Evolutionary conservation across 2,797 vertebrate species (phyloP), one percentile per base, ranked within the genome.

Genomic region (Pseudomugil tenellus): DNA sequence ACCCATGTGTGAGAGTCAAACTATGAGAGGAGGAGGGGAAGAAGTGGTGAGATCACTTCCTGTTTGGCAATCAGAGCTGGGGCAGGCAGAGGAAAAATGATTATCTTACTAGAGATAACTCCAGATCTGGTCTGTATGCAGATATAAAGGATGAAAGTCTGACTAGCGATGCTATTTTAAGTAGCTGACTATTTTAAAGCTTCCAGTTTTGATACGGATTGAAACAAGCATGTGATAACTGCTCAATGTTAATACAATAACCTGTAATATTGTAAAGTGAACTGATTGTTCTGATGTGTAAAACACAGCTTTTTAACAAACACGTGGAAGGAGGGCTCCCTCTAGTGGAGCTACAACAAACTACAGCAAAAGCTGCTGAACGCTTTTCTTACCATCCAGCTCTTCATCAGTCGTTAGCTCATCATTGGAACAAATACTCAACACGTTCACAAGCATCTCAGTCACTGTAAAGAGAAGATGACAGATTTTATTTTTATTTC

Each of bases 391-490:
- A 95, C 94, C 94, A 55, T 95, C 94, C 67, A 95, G 89, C 82
- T 95, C 94, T 59, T 94, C 94, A 1, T 95, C 94, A 16, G 94
- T 94, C 35, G 92, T 93, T 81, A 95, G 86, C 87, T 95, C 94
- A 34, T 95, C 94, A 8, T 92, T 94, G 89, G 94, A 95, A 79
- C 94, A 95, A 89, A 95, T 95, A 87, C 93, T 95, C 77, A 95
- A 63, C 0, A 95, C 93, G 66, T 95, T 95, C 74, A 95, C 94
- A 3, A 95, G 82, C 94, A 95, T 95, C 90, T 95, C 94, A 48
- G 94, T 95, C 85, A 95, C 94, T 95, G 80, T 9, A 28, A 51
- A 67, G 49, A 55, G 52, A 34, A 19, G 39, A 54, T 9, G 21
- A 46, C n/a, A 46, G n/a, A 21, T 31, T 3, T 29, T 23, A 21